Evolutionary conservation across 2,113 vertebrate genomes (phyloP), one percentile per base, ranked within the genome.

Genomic region (Alethe castanea): DNA sequence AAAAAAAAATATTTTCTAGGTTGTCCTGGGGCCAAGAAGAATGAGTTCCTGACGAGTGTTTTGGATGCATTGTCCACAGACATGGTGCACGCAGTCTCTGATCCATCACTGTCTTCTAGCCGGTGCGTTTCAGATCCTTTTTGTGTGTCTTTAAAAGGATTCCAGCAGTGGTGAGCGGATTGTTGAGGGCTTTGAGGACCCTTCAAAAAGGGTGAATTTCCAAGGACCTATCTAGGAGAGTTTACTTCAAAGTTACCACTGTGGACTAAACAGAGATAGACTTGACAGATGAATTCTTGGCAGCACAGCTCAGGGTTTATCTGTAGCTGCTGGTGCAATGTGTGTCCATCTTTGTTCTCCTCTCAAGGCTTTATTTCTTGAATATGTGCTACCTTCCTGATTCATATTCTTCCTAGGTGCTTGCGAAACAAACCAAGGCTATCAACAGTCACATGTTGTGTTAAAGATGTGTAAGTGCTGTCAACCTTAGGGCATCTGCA

Each of bases 71-170:
- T 99, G 62, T 99, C 99, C 67, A 99, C 99, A 6, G 99, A 99
- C 96, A 99, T 99, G 99, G 99, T 99, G 61, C 99, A 99, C 1
- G 99, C 99, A 0, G 99, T 99, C 71, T 99, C 99, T 23, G 99
- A 99, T 95, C 98, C 99, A 33, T 96, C 97, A 1, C 91, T 99
- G 24, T 98, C 99, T 12, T 98, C 98, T 1, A 97, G 98, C 97
- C 98, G 99, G 99, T 99, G 95, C 23, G 98, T 81, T 69, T 45
- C 12, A 5, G 35, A 62, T 73, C 28, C 8, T 33, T 91, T 73
- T 54, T 40, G 9, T 52, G 19, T 62, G 26, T 40, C 35, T 93
- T 57, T 78, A 36, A 73, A 86, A 76, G 18, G 7, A 33, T 67
- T 85, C 16, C 3, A 1, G 4, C 19, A 54, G 35, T 12, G 17